Percentiles rank a stretch among this genome's conserved stretches.
These are phyloP conservation scores for Cantharis nigra DNA, from an alignment of 2,888 invertebrate species.

Conservation along the genomic window DNA sequence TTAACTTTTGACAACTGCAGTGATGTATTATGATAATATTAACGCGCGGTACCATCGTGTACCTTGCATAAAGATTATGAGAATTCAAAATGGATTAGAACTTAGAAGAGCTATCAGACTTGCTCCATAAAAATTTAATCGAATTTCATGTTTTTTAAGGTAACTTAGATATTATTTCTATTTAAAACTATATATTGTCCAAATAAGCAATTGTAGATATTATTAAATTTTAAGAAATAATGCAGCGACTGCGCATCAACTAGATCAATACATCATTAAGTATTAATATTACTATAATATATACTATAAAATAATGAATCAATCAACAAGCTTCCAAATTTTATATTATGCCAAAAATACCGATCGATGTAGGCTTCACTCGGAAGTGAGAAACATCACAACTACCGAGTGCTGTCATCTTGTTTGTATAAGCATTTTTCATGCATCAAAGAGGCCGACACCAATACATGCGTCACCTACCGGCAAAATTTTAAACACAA, in stretches of 20 bases:
- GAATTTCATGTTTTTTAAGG: neutral
- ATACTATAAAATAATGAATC: neutral
- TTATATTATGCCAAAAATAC: neutral
- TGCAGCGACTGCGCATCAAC: neutral
- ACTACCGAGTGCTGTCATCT: constrained; percentile 34
- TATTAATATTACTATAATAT: neutral
- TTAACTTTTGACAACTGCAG: constrained; percentile 20
- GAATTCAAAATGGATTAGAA: neutral
- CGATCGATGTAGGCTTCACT: constrained; percentile 1
- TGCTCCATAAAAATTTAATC: neutral
- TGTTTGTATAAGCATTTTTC: constrained; percentile 10
- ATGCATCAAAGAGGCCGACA: constrained; percentile 9
- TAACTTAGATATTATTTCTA: neutral
- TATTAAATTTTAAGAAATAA: neutral
- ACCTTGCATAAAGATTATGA: constrained; percentile 14
- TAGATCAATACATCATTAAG: neutral
- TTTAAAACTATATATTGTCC: neutral
- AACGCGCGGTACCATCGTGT: constrained; percentile 37
- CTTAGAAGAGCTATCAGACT: neutral
- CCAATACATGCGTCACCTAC: constrained; percentile 15
- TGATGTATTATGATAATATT: constrained; percentile 23
- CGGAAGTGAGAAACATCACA: constrained; percentile 1
- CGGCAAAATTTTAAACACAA: constrained; percentile 4
- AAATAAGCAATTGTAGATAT: neutral
- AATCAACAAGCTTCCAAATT: neutral